Evolutionary conservation across 1,140 invertebrate genomes (phyloP).

Genomic region (Leptoteleia sp.): DNA sequence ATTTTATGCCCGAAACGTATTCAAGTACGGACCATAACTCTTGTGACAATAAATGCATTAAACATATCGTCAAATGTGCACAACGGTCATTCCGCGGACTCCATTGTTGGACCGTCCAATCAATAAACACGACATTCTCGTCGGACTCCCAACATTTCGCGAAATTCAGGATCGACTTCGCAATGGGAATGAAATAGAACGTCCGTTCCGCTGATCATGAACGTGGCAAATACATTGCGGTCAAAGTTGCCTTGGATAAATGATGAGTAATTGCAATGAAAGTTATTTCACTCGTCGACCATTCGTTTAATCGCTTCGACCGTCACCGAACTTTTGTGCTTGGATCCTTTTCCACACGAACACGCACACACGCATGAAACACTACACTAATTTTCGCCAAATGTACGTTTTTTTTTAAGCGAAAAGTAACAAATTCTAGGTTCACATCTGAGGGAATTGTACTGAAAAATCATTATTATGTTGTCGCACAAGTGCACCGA

Average conservation of each 20-base stretch:
- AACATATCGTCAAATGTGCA: slow-evolving; percentile 12
- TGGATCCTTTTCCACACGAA: slow-evolving; percentile 2
- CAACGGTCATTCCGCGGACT: background rate
- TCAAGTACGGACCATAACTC: slow-evolving; percentile 7
- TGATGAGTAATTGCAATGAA: background rate
- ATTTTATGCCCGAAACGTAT: slow-evolving; percentile 19
- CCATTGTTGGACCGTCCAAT: background rate
- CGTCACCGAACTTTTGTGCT: background rate
- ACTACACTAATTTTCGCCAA: slow-evolving; percentile 6
- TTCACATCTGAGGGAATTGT: background rate
- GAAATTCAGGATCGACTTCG: too few species aligned
- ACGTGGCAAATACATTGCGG: slow-evolving; percentile 1
- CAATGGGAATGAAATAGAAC: background rate
- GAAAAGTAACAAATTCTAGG: background rate
- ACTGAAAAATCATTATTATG: background rate
- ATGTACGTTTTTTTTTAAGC: background rate
- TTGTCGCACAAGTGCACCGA: too few species aligned
- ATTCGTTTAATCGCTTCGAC: slow-evolving; percentile 5
- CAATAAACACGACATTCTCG: slow-evolving; percentile 1
- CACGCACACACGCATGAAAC: slow-evolving; percentile 20
- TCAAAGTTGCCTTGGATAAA: background rate
- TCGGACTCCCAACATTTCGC: too few species aligned
- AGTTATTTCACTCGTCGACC: slow-evolving; percentile 1
- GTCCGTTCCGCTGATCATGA: slow-evolving; percentile 5
- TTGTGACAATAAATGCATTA: slow-evolving; percentile 15